Evolutionary conservation across 35 echinoderm and acorn worm species (phyloP).

Genomic region (Lytechinus pictus): DNA sequence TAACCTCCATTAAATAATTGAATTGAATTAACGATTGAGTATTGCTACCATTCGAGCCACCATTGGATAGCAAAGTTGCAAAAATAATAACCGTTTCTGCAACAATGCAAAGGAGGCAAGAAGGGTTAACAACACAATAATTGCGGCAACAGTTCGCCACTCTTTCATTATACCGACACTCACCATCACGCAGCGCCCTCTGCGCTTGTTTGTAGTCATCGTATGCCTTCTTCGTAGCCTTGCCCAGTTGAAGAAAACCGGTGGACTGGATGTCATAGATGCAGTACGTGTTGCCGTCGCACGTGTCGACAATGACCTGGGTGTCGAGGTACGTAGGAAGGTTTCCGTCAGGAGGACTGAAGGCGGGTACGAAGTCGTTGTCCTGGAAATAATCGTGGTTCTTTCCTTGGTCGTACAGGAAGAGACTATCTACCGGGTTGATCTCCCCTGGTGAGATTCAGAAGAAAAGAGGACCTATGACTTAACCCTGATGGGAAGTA

Average conservation of each 20-base stretch:
- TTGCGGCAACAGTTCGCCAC: too few species aligned
- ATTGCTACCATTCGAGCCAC: too few species aligned
- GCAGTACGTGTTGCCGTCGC: slow-evolving; percentile 75
- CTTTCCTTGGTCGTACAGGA: slow-evolving; percentile 72
- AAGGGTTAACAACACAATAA: too few species aligned
- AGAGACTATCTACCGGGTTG: slow-evolving; percentile 46
- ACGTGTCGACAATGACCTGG: slow-evolving; percentile 39
- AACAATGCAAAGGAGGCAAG: too few species aligned
- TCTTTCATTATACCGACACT: slow-evolving; percentile 35
- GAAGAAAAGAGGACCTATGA: too few species aligned
- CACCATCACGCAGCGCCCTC: slow-evolving; percentile 59
- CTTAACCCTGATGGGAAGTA: too few species aligned
- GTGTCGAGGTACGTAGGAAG: slow-evolving; percentile 52
- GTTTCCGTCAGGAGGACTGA: slow-evolving; percentile 52
- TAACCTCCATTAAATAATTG: too few species aligned
- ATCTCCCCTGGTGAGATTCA: slow-evolving; percentile 65
- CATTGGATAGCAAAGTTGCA: too few species aligned
- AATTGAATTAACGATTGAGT: too few species aligned
- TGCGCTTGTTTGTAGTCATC: slow-evolving; percentile 76
- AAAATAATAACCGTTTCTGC: too few species aligned
- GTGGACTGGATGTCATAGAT: slow-evolving; percentile 86
- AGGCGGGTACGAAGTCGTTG: slow-evolving; percentile 71
- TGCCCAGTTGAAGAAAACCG: slow-evolving; percentile 74
- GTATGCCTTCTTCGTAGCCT: slow-evolving; percentile 88
- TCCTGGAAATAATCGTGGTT: slow-evolving; percentile 80